Conservation (phyloP, 92 coral and sea anemone species). For the Bergia puertoricense region DNA sequence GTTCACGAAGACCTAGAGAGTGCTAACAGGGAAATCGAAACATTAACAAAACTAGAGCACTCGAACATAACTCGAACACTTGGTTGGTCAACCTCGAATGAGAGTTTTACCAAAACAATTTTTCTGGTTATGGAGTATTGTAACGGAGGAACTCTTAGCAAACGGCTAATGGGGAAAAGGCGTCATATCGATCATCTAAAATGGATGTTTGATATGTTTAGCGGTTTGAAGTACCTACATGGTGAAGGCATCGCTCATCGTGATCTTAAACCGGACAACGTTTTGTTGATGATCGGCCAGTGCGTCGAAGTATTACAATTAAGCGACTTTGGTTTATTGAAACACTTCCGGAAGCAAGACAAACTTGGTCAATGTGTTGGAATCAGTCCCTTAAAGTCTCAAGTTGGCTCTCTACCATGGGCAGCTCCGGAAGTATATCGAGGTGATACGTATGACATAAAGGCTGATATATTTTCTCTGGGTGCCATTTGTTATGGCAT, state of each 20-base stretch:
- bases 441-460: background rate
- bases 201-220: background rate
- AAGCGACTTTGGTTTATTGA: constrained; percentile 8
- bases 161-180: background rate
- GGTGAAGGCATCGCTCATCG: constrained; percentile 17
- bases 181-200: background rate
- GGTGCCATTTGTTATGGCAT: constrained; percentile 7
- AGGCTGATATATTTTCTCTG: background rate
- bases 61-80: background rate
- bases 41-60: background rate
- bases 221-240: constrained; percentile 29
- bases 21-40: background rate
- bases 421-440: constrained; percentile 8
- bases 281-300: constrained; percentile 24
- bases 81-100: background rate
- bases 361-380: background rate
- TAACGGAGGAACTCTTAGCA: background rate
- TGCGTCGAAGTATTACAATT: background rate
- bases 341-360: background rate
- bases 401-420: background rate
- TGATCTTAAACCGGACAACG: constrained; percentile 38
- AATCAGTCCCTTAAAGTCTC: background rate
- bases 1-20: background rate
- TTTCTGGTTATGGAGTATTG: constrained; percentile 2
- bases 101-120: background rate